Conservation (phyloP, 53 echinoderm and acorn worm species). For the Echinarachnius parma region DNA sequence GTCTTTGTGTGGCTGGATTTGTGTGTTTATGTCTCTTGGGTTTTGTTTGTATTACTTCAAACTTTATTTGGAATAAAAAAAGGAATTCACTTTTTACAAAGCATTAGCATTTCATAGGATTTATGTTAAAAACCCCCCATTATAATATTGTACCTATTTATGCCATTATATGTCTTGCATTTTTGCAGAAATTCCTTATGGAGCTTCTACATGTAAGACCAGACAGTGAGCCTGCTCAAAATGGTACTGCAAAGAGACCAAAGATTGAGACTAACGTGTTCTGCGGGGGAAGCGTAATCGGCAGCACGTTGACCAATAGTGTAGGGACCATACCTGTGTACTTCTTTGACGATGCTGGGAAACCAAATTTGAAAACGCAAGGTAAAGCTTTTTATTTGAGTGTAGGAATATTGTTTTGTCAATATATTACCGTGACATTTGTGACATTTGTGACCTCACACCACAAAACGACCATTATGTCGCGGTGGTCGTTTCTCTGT, state of each 20-base stretch:
- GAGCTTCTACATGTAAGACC: background rate
- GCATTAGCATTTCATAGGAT: too few relatives aligned
- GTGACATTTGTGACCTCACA: too few relatives aligned
- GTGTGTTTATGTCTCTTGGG: too few relatives aligned
- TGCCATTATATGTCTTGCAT: background rate
- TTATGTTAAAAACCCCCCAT: too few relatives aligned
- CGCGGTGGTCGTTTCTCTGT: too few relatives aligned
- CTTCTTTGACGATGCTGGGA: constrained; percentile 17
- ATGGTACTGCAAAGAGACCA: background rate
- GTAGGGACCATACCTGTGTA: constrained; percentile 10
- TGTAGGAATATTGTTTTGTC: background rate
- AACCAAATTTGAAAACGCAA: too few relatives aligned
- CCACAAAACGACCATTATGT: too few relatives aligned
- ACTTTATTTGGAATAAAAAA: too few relatives aligned
- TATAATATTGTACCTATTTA: too few relatives aligned
- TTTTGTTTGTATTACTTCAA: too few relatives aligned
- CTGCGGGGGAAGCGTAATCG: background rate
- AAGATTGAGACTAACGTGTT: constrained; percentile 16
- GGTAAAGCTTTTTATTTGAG: background rate
- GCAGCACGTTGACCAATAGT: constrained; percentile 10
- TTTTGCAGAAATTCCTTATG: constrained; percentile 24
- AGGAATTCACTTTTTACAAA: too few relatives aligned
- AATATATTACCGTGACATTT: background rate
- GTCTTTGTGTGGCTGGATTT: too few relatives aligned
- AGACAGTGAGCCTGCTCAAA: background rate